Evolutionary conservation across 2,888 invertebrate species (phyloP), one percentile per base, ranked within the genome.

Genomic region (Empis stercorea): DNA sequence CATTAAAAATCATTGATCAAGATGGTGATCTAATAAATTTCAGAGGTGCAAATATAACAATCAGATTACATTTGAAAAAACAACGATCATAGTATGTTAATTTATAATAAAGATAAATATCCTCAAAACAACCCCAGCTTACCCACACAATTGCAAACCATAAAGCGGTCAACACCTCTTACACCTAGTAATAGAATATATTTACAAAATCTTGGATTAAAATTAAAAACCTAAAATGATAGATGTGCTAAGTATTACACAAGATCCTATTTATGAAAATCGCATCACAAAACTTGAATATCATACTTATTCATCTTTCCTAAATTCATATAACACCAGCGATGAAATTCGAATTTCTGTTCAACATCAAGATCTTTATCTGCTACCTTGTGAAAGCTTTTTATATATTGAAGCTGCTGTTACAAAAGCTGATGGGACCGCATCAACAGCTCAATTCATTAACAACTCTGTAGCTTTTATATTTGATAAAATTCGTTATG

Each of bases 271-370:
- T 14, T 15, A 14, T 38, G 17, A 38, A 16, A 15, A 38, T 10
- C 2, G 38, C 17, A 38, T 38, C 10, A 10, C 38, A 16, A 38
- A 38, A 10, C 10, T 10, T 16, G 10, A 38, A 17, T 43, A 51
- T 20, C 58, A 55, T 43, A 50, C 51, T 10, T 56, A 61, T 5
- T 20, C 20, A 20, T 20, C 20, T 20, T 20, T 20, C 20, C 5
- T 20, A 20, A 20, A 20, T 20, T 40, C 43, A 45, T 48, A 38
- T 30, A 53, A 58, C 40, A 54, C 55, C 23, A 61, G 56, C 48
- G 59, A 63, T 57, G 59, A 61, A 55, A 59, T 61, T 27, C 48
- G 59, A n/a, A 60, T 62, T 34, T 54, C 56, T 4, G 56, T 61
- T 40, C 56, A 61, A 53, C 56, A 60, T 44, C 54, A 57, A 46